Conservation (phyloP, 2,797 vertebrate species). For the Brotogeris chrysoptera region DNA sequence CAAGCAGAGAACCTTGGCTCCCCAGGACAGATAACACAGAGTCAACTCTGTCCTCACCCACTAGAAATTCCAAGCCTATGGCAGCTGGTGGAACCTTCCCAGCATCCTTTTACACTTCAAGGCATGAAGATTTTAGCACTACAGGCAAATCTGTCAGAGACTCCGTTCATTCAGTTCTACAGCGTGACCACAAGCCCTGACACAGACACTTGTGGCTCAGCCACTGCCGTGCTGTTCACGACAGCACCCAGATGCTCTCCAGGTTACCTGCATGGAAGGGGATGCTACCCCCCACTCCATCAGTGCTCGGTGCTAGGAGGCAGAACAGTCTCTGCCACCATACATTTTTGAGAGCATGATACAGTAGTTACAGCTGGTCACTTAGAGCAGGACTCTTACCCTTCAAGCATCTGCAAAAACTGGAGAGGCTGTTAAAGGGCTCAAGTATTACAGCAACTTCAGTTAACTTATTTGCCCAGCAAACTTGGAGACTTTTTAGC, state of each 20-base stretch:
- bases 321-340: not conserved
- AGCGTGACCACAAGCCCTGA: not conserved
- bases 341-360: not conserved
- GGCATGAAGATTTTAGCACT: not conserved
- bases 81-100: not conserved
- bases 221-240: not conserved
- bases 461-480: not conserved
- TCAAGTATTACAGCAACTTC: not conserved
- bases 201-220: not conserved
- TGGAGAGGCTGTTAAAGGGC: not conserved
- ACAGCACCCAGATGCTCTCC: not conserved
- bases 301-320: not conserved
- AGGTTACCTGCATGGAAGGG: fast-evolving
- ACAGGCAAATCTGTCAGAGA: not conserved
- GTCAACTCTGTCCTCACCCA: not conserved
- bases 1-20: not conserved
- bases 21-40: not conserved
- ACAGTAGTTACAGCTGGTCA: not conserved
- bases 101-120: not conserved
- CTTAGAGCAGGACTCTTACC: not conserved
- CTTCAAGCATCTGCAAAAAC: not conserved
- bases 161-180: not conserved
- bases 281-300: not conserved
- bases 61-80: not conserved
- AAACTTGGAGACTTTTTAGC: not conserved